phyloP scores from a whole-genome alignment of 2,113 vertebrate species.

The Calyptommatus sinebrachiatus region DNA sequence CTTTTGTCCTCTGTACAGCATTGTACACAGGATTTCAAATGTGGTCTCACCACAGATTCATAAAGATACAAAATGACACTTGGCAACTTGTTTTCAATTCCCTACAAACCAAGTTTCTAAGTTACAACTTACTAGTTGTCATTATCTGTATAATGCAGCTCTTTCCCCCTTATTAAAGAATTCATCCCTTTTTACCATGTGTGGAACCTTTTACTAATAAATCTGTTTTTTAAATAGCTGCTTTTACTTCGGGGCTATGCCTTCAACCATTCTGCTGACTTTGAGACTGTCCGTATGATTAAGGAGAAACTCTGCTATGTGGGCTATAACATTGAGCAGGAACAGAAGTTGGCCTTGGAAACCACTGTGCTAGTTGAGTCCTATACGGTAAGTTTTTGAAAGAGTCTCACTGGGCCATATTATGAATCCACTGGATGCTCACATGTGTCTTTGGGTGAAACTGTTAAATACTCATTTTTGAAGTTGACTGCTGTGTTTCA shows the following conservation, averaged over 20 bases:
- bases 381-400: slow-evolving; percentile 83
- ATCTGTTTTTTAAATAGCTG: slow-evolving; percentile 70
- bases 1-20: too few relatives aligned
- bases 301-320: slow-evolving; percentile 98
- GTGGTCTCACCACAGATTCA: too few relatives aligned
- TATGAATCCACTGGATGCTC: not conserved
- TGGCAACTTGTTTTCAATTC: not conserved
- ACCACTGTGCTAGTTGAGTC: slow-evolving; percentile 97
- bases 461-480: not conserved
- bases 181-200: not conserved
- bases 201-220: not conserved
- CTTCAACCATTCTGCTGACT: slow-evolving; percentile 98
- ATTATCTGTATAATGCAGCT: not conserved
- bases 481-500: not conserved
- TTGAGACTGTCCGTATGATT: slow-evolving; percentile 98
- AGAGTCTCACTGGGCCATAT: not conserved
- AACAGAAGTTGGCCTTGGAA: slow-evolving; percentile 96
- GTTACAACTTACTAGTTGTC: too few relatives aligned
- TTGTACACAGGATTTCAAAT: too few relatives aligned
- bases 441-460: not conserved
- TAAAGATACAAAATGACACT: too few relatives aligned
- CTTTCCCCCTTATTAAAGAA: too few relatives aligned
- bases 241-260: slow-evolving; percentile 92
- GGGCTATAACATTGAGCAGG: slow-evolving; percentile 98
- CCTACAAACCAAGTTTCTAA: not conserved